These are phyloP conservation scores for Anser brachyrhynchus DNA, from an alignment of 2,113 vertebrate genomes.

Conservation along the genomic window DNA sequence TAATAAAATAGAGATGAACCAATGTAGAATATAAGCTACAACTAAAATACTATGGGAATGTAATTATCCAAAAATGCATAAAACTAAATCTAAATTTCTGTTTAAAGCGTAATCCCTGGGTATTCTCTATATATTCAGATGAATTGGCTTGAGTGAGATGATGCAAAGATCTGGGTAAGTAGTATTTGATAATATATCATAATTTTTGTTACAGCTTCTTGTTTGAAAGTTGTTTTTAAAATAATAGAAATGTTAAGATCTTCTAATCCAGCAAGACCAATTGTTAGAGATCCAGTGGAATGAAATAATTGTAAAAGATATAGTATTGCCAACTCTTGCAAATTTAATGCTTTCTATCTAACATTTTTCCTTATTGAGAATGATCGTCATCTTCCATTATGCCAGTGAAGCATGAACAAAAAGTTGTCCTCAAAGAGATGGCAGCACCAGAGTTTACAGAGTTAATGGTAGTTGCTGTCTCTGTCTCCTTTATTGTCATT, in stretches of 20 bases:
- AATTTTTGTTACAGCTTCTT: too few relatives aligned
- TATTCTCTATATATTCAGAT: not conserved
- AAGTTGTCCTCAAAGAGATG: not conserved
- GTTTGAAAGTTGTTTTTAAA: not conserved
- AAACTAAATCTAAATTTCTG: not conserved
- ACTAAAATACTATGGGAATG: not conserved
- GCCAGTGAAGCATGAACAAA: not conserved
- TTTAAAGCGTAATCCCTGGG: not conserved
- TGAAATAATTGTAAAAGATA: not conserved
- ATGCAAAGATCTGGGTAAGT: not conserved
- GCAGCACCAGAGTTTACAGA: not conserved
- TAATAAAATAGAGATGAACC: not conserved
- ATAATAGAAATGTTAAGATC: not conserved
- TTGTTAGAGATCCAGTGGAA: not conserved
- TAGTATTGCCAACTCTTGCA: not conserved
- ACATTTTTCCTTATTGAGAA: not conserved
- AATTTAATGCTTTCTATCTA: not conserved
- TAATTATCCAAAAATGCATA: not conserved
- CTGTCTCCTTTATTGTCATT: not conserved
- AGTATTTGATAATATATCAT: not conserved
- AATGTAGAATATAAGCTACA: not conserved
- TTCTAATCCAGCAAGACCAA: not conserved
- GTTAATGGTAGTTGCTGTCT: not conserved
- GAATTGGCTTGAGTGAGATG: not conserved
- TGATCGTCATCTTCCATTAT: not conserved